Evolutionary conservation across 2,888 invertebrate species (phyloP), one percentile per base, ranked within the genome.

Genomic region (Dolichopus griseipennis): DNA sequence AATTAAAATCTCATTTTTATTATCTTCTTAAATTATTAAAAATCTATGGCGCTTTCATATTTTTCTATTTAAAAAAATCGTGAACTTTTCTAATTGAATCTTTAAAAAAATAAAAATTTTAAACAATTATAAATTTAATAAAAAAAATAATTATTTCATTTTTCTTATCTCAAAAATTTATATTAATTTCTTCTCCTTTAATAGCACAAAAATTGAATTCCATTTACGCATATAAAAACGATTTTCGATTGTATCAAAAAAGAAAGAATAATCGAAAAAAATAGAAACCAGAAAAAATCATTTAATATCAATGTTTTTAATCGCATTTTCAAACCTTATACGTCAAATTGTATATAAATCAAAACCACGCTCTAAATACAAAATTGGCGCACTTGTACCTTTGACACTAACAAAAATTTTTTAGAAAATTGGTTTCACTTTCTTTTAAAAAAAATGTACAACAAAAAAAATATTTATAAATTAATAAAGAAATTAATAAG

Each of bases 311-410:
- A 52, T 52, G 52, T 18, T 52, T 52, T 52, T 52, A 18, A 52
- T 52, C 52, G n/a, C 6, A 18, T 52, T 18, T 37, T 37, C 37
- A 18, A n/a, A 18, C 52, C 52, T 52, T 52, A 52, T 52, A 18
- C 15, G 52, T 52, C 52, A 52, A 52, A 52, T 52, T 18, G n/a
- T 12, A 18, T n/a, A 52, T 12, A 12, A 7, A 10, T 37, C 9
- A 12, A 9, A 52, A 52, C 52, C 52, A 52, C 52, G 52, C 52
- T 52, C 52, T n/a, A 52, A 18, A 52, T 52, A 52, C 52, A 12
- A 52, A 52, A 52, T 52, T 52, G 52, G 18, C 52, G 18, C 52
- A 52, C 52, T 52, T 52, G 52, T 52, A 52, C 52, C 52, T 52
- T 52, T 52, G 52, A 52, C 52, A 41, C 41, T 7, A 41, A 2